A percentile compares a stretch with the other conserved stretches of the same genome.
phyloP scores from a whole-genome alignment of 2,797 vertebrate genomes.

The Emydoidea blandingii region DNA sequence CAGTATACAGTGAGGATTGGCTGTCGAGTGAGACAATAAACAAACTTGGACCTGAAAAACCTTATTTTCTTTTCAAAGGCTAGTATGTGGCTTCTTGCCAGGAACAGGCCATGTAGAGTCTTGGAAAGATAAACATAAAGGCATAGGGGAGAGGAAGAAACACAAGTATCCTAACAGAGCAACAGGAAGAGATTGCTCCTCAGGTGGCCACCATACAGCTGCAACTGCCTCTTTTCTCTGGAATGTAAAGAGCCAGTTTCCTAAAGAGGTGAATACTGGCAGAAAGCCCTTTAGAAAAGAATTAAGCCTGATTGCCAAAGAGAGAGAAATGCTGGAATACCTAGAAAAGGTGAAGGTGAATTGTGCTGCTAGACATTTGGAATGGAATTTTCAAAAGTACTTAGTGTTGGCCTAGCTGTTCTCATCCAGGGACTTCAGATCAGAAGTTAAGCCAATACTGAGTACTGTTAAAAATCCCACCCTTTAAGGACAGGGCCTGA shows the following conservation, averaged over 20 bases:
- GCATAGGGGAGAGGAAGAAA: neutral
- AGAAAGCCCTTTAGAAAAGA: neutral
- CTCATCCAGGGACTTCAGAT: neutral
- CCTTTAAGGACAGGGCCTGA: neutral
- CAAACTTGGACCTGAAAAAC: neutral
- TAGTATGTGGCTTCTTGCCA: neutral
- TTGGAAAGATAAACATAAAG: neutral
- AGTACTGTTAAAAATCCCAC: neutral
- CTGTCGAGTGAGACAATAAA: neutral
- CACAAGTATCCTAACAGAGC: neutral
- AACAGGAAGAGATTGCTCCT: neutral
- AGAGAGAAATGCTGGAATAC: neutral
- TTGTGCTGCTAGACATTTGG: neutral
- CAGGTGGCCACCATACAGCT: neutral
- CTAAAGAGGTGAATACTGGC: neutral
- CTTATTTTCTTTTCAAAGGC: neutral
- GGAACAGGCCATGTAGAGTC: neutral
- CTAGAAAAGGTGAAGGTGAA: neutral
- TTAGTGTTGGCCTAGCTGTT: neutral
- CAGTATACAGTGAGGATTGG: neutral
- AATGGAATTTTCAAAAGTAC: neutral
- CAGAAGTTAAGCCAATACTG: neutral
- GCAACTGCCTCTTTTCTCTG: neutral
- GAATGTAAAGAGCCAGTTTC: neutral
- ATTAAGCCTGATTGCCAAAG: neutral